Evolutionary conservation across 2,888 invertebrate genomes (phyloP), one percentile per base, ranked within the genome.

Genomic region (Hartigia nigra): DNA sequence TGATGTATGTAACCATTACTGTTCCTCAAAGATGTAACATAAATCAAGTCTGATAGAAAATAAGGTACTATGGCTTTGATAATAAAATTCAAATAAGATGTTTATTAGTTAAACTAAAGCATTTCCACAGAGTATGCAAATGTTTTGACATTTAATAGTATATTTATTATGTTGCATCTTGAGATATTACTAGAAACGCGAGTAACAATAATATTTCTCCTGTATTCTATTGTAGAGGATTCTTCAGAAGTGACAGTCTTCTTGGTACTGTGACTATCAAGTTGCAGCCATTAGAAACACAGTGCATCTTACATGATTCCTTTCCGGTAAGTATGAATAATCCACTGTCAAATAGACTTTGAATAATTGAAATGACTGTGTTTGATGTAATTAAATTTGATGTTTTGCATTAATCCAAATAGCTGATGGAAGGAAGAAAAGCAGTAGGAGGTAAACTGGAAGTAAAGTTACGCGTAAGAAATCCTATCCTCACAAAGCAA

Each of bases 341-440:
- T 36, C 31, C 23, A 12, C 31, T 31, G 36, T 70, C 70, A 76
- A 12, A 69, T 34, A 37, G 23, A 76, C 31, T 55, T 12, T 78
- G 39, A 34, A 39, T 35, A 14, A 69, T 69, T 76, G 12, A 70
- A 76, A 3, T 69, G 34, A 37, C 69, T 77, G 74, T 75, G 72
- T 3, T 77, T 74, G 11, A 39, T 39, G 55, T 80, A 76, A 31
- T 77, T 32, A 37, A 74, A 34, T 70, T 69, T 74, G 74, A 14
- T 35, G 12, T 77, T 74, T 77, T 77, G 37, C 23, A 31, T 75
- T n/a, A 37, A 5, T 34, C 34, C 70, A 39, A 36, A 23, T 91
- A 98, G 98, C 89, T 98, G 77, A 95, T 97, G 95, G 98, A 98
- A 83, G 98, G 98, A 0, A 94, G 98, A 35, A 96, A 97, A 86